Conservation (phyloP, 2,888 invertebrate genomes). For the Scelioninae gen. 1 region DNA sequence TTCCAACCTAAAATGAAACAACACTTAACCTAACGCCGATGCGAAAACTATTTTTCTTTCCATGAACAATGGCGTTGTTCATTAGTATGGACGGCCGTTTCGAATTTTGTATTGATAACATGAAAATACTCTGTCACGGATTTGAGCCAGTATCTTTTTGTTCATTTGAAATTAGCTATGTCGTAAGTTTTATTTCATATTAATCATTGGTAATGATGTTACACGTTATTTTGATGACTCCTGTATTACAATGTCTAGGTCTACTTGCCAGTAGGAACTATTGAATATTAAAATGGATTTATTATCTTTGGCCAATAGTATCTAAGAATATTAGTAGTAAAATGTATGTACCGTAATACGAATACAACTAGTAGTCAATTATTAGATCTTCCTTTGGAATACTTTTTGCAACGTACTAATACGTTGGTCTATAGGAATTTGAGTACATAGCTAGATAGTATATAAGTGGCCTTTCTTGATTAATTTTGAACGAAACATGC, state of each 20-base stretch:
- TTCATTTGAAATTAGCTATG: constrained; percentile 36
- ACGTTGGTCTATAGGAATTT: constrained; percentile 64
- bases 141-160: constrained; percentile 57
- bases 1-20: constrained; percentile 52
- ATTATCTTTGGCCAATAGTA: constrained; percentile 68
- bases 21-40: constrained; percentile 68
- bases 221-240: constrained; percentile 31
- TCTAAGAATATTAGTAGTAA: constrained; percentile 68
- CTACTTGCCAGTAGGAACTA: constrained; percentile 68
- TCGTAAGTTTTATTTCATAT: constrained; percentile 14
- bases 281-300: constrained; percentile 67
- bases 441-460: constrained; percentile 63
- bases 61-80: constrained; percentile 67
- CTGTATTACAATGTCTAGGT: constrained; percentile 62
- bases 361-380: constrained; percentile 67
- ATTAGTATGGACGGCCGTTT: constrained; percentile 69
- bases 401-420: constrained; percentile 64
- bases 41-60: constrained; percentile 70
- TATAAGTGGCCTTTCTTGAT: constrained; percentile 49
- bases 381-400: constrained; percentile 63
- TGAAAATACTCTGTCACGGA: constrained; percentile 70
- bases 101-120: constrained; percentile 69
- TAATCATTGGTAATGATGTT: constrained; percentile 18
- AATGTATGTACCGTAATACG: constrained; percentile 59
- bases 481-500: constrained; percentile 59